A percentile compares a stretch with the other conserved stretches of the same genome.
Evolutionary conservation across 1,140 invertebrate species (phyloP).

Genomic region (Chymomyza costata): DNA sequence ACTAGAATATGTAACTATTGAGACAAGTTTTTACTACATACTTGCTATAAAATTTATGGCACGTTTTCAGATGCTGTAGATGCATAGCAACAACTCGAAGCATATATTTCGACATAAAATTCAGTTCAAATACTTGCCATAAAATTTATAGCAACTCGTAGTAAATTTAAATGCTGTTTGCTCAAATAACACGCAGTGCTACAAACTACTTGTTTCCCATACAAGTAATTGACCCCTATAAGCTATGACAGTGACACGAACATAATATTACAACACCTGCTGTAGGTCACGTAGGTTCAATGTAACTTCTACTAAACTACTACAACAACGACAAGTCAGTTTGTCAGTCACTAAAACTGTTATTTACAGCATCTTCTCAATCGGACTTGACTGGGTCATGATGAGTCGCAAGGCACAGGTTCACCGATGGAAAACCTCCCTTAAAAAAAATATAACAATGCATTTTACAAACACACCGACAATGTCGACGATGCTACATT

Average conservation of each 20-base stretch:
- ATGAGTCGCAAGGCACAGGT: slow-evolving; percentile 17
- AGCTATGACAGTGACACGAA: too few species aligned
- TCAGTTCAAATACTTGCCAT: slow-evolving; percentile 1
- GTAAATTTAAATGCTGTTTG: not conserved
- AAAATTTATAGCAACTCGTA: slow-evolving; percentile 9
- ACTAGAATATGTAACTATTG: too few species aligned
- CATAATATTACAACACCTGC: slow-evolving; percentile 19
- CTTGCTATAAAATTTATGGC: too few species aligned
- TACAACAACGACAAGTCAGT: too few species aligned
- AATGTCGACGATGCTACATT: slow-evolving; percentile 7
- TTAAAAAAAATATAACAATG: slow-evolving; percentile 30
- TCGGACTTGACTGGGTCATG: slow-evolving; percentile 29
- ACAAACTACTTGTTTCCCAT: slow-evolving; percentile 1
- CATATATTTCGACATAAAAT: too few species aligned
- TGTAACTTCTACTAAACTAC: slow-evolving; percentile 19
- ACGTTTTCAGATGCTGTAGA: too few species aligned
- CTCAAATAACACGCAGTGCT: not conserved
- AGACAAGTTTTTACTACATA: too few species aligned
- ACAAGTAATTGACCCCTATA: slow-evolving; percentile 17
- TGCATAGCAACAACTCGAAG: too few species aligned
- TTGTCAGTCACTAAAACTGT: slow-evolving; percentile 10
- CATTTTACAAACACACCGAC: slow-evolving; percentile 11
- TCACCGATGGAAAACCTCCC: slow-evolving; percentile 16
- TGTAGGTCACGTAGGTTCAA: slow-evolving; percentile 28
- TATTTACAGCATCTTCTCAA: slow-evolving; percentile 3